Evolutionary conservation across 2,888 invertebrate species (phyloP), one percentile per base, ranked within the genome.

Genomic region (Brachylomia viminalis): DNA sequence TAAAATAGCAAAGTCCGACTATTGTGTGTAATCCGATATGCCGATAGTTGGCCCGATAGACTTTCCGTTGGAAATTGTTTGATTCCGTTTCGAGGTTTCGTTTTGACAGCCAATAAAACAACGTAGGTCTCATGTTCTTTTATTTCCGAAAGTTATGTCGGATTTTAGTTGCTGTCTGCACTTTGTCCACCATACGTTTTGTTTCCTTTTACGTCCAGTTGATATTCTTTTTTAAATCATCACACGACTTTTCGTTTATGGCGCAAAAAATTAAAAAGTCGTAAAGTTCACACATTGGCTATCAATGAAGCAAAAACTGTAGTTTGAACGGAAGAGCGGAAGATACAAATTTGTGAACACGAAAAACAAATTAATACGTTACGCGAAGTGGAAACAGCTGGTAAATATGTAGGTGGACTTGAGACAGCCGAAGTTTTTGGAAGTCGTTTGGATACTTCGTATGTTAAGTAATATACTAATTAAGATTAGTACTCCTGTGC

Each of bases 331-430:
- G 91, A 92, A 93, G 93, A 92, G 90, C 93, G 94, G 94, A 94
- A 93, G 92, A 90, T 92, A 95, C 95, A 94, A 95, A 96, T 96
- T 94, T 90, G 93, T 90, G 93, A 94, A 95, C 95, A 95, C 92
- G 91, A 94, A 92, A 95, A 95, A 94, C 95, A 95, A 95, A 96
- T 96, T 96, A 95, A 92, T 92, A 87, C 82, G 90, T 90, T 89
- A 56, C 49, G 87, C 92, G 88, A 92, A 96, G 95, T 95, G 95
- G 94, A 94, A 94, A 92, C 95, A 95, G 91, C 91, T 95, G 96
- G 85, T 59, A 56, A 72, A 70, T 42, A 80, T 82, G 59, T 64
- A 64, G 49, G 33, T 61, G 47, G 76, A 87, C 77, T 87, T 89
- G 80, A 78, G 56, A 64, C 82, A 77, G 65, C 33, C 68, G 2